Evolutionary conservation across 2,113 vertebrate species (phyloP).

Genomic region (Orientallactaga bullata): DNA sequence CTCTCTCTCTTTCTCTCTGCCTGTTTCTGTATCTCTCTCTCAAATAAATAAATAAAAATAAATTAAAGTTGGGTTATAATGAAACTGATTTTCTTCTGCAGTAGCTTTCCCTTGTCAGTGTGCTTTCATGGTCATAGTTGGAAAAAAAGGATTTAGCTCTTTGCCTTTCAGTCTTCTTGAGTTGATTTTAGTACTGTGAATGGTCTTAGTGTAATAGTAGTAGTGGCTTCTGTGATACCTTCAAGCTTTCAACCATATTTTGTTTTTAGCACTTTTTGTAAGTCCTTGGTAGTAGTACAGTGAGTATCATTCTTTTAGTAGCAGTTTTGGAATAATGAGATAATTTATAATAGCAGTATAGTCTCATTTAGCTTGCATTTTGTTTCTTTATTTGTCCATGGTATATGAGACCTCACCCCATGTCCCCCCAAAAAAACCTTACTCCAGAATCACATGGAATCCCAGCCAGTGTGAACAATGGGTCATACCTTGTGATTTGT

Average conservation of each 20-base stretch:
- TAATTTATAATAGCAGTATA: constrained; percentile 8
- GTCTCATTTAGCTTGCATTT: constrained; percentile 7
- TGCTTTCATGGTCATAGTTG: constrained; percentile 11
- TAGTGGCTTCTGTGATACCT: constrained; percentile 57
- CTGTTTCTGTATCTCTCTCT: too few relatives aligned
- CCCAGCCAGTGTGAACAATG: neutral
- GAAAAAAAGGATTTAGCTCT: constrained; percentile 39
- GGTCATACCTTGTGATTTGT: neutral
- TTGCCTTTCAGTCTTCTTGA: neutral
- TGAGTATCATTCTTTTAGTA: neutral
- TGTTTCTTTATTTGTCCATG: constrained; percentile 39
- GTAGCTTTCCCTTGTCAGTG: constrained; percentile 14
- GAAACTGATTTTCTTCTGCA: neutral
- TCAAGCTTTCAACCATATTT: neutral
- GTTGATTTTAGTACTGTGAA: constrained; percentile 35
- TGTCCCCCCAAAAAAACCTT: too few relatives aligned
- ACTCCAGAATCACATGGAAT: constrained; percentile 3
- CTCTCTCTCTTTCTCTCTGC: too few relatives aligned
- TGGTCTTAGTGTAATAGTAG: neutral
- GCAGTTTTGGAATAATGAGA: constrained; percentile 37
- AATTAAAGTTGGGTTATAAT: neutral
- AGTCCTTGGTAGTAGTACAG: neutral
- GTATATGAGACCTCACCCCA: neutral
- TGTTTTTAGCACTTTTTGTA: constrained; percentile 23
- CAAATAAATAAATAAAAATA: too few relatives aligned